Evolutionary conservation across 2,888 invertebrate species (phyloP).

Genomic region (Epirrhoe tristata): DNA sequence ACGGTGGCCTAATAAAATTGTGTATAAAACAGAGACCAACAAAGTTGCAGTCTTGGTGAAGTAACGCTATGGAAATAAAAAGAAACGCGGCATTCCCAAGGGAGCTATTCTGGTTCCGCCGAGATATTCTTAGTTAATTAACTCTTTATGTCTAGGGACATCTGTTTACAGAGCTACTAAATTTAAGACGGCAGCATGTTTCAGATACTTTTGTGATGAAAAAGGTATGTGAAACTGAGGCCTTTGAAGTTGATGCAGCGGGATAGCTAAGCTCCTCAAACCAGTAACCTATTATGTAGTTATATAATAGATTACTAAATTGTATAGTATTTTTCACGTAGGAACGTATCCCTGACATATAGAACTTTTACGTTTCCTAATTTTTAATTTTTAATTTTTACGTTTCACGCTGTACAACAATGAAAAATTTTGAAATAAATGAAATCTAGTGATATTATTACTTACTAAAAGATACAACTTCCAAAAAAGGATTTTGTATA

Average conservation of each 20-base stretch:
- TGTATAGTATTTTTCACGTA: too few relatives aligned
- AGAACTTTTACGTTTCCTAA: too few relatives aligned
- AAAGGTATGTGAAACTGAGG: conserved; percentile 31
- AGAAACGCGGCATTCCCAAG: conserved; percentile 69
- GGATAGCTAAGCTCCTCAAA: background rate
- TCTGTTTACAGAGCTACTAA: conserved; percentile 70
- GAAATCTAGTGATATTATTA: too few relatives aligned
- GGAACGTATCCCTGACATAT: too few relatives aligned
- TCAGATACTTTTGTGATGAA: conserved; percentile 28
- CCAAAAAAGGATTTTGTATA: too few relatives aligned
- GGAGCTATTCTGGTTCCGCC: conserved; percentile 67
- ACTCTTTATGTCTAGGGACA: conserved; percentile 80
- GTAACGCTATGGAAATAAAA: conserved; percentile 61
- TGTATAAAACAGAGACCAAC: background rate
- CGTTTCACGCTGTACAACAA: too few relatives aligned
- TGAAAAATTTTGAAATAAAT: too few relatives aligned
- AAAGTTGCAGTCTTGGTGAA: conserved; percentile 8
- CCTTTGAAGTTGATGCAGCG: background rate
- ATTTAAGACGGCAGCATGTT: conserved; percentile 33
- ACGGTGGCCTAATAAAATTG: background rate
- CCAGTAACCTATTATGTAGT: background rate
- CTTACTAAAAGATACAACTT: too few relatives aligned
- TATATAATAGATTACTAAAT: background rate
- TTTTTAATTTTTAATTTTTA: too few relatives aligned
- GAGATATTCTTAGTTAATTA: conserved; percentile 81